Evolutionary conservation across 1,140 invertebrate genomes (phyloP).

Genomic region (Thaumatotibia leucotreta): DNA sequence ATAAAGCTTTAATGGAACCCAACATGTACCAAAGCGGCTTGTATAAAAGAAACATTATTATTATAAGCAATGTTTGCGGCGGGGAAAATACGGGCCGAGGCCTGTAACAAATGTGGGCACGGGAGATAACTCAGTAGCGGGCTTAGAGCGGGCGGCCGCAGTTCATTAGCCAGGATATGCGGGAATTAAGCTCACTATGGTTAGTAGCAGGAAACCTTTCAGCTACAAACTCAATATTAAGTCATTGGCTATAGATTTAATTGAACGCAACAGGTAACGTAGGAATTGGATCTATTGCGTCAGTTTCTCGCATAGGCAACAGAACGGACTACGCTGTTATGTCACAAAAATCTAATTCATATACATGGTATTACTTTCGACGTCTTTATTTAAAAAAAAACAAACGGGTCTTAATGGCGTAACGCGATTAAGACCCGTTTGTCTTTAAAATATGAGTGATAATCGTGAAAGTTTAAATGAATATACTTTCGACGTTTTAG

Average conservation of each 20-base stretch:
- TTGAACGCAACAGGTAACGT: not conserved
- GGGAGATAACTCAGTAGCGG: conserved; percentile 1
- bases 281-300: not conserved
- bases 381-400: too few relatives aligned
- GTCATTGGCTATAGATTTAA: not conserved
- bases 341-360: too few relatives aligned
- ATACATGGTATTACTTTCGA: too few relatives aligned
- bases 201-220: not conserved
- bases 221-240: not conserved
- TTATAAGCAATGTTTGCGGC: conserved; percentile 2
- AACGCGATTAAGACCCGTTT: too few relatives aligned
- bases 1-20: too few relatives aligned
- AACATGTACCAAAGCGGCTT: not conserved
- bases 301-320: not conserved
- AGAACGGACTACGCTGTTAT: too few relatives aligned
- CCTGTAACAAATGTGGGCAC: conserved; percentile 7
- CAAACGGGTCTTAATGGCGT: too few relatives aligned
- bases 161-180: conserved; percentile 2
- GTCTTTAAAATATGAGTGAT: too few relatives aligned
- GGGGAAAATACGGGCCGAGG: conserved; percentile 1
- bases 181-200: not conserved
- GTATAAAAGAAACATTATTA: not conserved
- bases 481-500: too few relatives aligned
- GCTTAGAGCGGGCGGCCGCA: not conserved
- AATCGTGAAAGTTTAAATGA: too few relatives aligned